Evolutionary conservation across 1,140 invertebrate genomes (phyloP).

Genomic region (Euura lappo): DNA sequence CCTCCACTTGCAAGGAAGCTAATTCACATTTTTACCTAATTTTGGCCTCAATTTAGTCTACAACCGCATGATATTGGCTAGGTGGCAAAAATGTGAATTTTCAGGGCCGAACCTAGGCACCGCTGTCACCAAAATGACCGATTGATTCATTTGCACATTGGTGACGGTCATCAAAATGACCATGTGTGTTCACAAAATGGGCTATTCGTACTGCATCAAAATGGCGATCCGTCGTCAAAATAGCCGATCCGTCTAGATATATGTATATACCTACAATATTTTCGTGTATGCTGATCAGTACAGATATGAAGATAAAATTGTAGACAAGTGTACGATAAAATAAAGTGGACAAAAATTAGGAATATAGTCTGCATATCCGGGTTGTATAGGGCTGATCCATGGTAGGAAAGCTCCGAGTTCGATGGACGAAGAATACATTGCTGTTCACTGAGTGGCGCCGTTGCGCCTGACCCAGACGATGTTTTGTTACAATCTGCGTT

Average conservation of each 20-base stretch:
- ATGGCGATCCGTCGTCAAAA: too few relatives aligned
- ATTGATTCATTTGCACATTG: too few relatives aligned
- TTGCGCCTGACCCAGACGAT: slow-evolving; percentile 12
- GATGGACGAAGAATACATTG: not conserved
- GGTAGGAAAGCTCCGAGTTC: slow-evolving; percentile 1
- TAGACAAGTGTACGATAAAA: not conserved
- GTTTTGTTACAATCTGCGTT: slow-evolving; percentile 1
- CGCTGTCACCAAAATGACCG: too few relatives aligned
- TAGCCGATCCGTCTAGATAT: not conserved
- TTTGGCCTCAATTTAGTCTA: too few relatives aligned
- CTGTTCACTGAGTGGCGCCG: slow-evolving; percentile 6
- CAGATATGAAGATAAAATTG: not conserved
- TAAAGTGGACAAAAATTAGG: not conserved
- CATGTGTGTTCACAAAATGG: not conserved
- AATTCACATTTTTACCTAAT: too few relatives aligned
- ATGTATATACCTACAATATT: not conserved
- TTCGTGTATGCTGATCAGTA: not conserved
- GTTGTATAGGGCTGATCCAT: not conserved
- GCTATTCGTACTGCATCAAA: not conserved
- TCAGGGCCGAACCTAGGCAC: too few relatives aligned
- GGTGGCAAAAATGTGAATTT: too few relatives aligned
- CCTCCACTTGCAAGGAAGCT: too few relatives aligned
- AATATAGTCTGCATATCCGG: not conserved
- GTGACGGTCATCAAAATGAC: not conserved
- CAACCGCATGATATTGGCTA: too few relatives aligned